Conservation (phyloP, 2,113 vertebrate species). For the Apodemus sylvaticus region DNA sequence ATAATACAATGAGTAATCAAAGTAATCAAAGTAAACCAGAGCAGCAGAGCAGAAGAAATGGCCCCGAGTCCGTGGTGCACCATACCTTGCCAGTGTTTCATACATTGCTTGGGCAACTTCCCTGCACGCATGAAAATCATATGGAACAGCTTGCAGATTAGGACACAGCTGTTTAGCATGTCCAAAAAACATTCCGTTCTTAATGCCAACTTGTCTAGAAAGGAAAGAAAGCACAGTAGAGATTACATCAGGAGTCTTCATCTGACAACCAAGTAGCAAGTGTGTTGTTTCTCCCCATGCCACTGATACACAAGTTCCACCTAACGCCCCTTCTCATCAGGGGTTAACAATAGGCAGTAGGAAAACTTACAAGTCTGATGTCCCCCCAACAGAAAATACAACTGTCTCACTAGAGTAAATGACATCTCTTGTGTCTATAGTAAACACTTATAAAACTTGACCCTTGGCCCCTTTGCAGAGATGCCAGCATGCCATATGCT, state of each 20-base stretch:
- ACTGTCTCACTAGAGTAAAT: not conserved
- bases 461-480: slow-evolving; percentile 63
- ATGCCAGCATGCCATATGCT: slow-evolving; percentile 63
- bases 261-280: slow-evolving; percentile 41
- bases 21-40: not conserved
- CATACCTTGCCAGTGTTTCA: slow-evolving; percentile 94
- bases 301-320: slow-evolving; percentile 27
- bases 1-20: not conserved
- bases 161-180: slow-evolving; percentile 96
- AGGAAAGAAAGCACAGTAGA: slow-evolving; percentile 64
- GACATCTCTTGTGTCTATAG: slow-evolving; percentile 6
- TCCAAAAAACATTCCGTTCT: slow-evolving; percentile 98
- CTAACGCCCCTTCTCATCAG: slow-evolving; percentile 33
- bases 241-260: slow-evolving; percentile 41
- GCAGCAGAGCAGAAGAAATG: not conserved
- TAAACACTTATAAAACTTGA: not conserved
- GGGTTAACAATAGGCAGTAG: slow-evolving; percentile 45
- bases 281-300: slow-evolving; percentile 33
- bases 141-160: slow-evolving; percentile 92
- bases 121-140: slow-evolving; percentile 97
- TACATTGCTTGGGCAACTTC: slow-evolving; percentile 95
- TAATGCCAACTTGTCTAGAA: slow-evolving; percentile 93
- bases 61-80: not conserved
- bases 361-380: slow-evolving; percentile 9
- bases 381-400: slow-evolving; percentile 21